phyloP scores from a whole-genome alignment of 2,113 vertebrate genomes.

The Solea solea region DNA sequence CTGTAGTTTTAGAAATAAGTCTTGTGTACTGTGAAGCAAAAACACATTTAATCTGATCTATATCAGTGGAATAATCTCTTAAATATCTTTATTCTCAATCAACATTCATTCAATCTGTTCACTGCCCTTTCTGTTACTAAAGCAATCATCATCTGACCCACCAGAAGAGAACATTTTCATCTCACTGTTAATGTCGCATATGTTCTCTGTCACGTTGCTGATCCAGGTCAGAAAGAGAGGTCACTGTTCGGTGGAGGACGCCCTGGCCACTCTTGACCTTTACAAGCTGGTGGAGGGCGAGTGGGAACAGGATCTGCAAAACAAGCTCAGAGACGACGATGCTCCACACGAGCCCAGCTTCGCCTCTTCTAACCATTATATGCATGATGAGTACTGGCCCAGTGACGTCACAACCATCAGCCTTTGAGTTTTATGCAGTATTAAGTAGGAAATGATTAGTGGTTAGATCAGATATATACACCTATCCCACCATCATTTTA shows the following conservation, averaged over 20 bases:
- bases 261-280: slow-evolving; percentile 89
- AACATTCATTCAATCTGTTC: too few relatives aligned
- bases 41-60: too few relatives aligned
- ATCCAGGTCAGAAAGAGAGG: slow-evolving; percentile 83
- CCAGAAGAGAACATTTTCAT: background rate
- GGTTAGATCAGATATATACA: slow-evolving; percentile 5
- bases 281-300: slow-evolving; percentile 91
- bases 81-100: too few relatives aligned
- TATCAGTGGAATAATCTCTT: too few relatives aligned
- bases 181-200: background rate
- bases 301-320: slow-evolving; percentile 85
- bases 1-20: too few relatives aligned
- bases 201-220: background rate
- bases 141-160: too few relatives aligned
- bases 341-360: slow-evolving; percentile 57
- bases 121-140: too few relatives aligned
- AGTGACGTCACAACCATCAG: slow-evolving; percentile 74
- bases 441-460: background rate
- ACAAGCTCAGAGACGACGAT: slow-evolving; percentile 1
- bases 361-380: slow-evolving; percentile 84
- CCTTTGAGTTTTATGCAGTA: slow-evolving; percentile 38
- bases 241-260: slow-evolving; percentile 93
- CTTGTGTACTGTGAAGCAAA: too few relatives aligned
- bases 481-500: background rate
- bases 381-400: slow-evolving; percentile 95